Conservation (phyloP, 2,797 vertebrate genomes). For the Malurus leucopterus region DNA sequence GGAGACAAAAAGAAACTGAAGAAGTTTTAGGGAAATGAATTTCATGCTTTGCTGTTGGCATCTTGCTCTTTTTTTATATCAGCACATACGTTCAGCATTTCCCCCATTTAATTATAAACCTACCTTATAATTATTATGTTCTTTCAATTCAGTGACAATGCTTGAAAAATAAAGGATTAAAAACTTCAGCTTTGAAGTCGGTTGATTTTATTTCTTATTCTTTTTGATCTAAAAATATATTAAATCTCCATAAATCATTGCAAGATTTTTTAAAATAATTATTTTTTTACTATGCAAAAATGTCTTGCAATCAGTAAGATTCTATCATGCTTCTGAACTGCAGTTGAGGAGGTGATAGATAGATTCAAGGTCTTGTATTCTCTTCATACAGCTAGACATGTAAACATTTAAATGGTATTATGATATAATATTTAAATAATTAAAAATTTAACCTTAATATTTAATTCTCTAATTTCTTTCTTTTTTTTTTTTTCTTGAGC, state of each 20-base stretch:
- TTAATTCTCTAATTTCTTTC: not conserved
- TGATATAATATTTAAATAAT: not conserved
- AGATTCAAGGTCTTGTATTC: not conserved
- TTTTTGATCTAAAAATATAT: constrained; percentile 5
- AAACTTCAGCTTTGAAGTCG: not conserved
- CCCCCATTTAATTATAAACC: not conserved
- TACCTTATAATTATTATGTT: not conserved
- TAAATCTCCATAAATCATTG: not conserved
- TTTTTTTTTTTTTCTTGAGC: not conserved
- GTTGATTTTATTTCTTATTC: not conserved
- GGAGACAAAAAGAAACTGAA: not conserved
- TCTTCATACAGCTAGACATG: not conserved
- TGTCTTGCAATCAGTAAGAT: not conserved
- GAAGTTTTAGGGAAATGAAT: not conserved
- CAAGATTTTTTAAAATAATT: not conserved
- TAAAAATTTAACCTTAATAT: not conserved
- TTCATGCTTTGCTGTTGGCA: not conserved
- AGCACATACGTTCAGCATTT: not conserved
- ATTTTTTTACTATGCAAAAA: not conserved
- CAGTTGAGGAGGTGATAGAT: not conserved
- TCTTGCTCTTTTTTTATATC: not conserved
- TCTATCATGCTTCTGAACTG: not conserved
- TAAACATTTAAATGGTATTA: not conserved
- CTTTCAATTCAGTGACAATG: not conserved
- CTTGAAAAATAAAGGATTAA: not conserved